Conservation (phyloP, 2,888 invertebrate species). For the Gandaritis pyraliata region DNA sequence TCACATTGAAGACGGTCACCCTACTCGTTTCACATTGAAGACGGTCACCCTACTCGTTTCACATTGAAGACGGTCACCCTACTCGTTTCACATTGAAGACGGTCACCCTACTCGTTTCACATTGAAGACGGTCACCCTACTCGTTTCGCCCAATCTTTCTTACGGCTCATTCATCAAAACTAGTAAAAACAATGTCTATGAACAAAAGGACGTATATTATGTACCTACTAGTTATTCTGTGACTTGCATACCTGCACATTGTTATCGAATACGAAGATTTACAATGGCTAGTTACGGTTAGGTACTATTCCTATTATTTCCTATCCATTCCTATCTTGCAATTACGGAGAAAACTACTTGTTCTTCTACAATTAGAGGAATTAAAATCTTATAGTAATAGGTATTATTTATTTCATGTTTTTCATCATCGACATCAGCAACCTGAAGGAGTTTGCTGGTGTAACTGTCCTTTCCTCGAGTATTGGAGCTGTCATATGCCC, state of each 20-base stretch:
- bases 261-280: conserved; percentile 13
- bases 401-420: too few species aligned
- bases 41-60: too few species aligned
- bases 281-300: conserved; percentile 2
- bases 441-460: too few species aligned
- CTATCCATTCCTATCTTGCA: not conserved
- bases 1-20: too few species aligned
- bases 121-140: conserved; percentile 13
- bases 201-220: conserved; percentile 14
- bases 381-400: too few species aligned
- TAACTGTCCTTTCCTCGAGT: too few species aligned
- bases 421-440: too few species aligned
- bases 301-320: not conserved
- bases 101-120: conserved; percentile 17
- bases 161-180: conserved; percentile 14
- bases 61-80: too few species aligned
- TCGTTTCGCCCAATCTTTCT: conserved; percentile 16
- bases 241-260: conserved; percentile 14
- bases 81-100: not conserved
- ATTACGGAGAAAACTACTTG: not conserved
- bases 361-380: too few species aligned
- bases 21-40: conserved; percentile 2
- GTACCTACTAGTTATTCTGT: conserved; percentile 7
- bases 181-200: conserved; percentile 13
- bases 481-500: too few species aligned